phyloP scores from a whole-genome alignment of 2,797 vertebrate species.

The Eulemur albifrons region DNA sequence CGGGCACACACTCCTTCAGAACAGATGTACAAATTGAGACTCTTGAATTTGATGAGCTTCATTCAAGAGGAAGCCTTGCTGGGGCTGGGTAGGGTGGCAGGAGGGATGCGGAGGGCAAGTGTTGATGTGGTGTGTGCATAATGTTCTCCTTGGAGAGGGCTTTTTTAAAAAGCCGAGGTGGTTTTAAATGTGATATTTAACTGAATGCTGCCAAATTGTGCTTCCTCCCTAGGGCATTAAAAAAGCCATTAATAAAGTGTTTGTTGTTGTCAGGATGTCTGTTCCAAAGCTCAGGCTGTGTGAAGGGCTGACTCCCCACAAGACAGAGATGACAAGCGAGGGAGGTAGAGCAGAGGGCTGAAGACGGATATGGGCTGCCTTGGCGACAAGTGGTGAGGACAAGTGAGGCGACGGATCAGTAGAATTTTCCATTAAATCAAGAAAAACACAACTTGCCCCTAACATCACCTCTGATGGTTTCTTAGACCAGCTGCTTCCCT shows the following conservation, averaged over 20 bases:
- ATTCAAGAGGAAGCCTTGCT: not conserved
- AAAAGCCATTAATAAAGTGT: constrained; percentile 81
- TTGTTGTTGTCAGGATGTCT: constrained; percentile 78
- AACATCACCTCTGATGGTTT: constrained; percentile 86
- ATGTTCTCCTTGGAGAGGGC: constrained; percentile 38
- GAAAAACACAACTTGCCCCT: constrained; percentile 86
- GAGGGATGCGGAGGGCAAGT: not conserved
- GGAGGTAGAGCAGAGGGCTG: constrained; percentile 64
- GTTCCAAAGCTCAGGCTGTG: constrained; percentile 73
- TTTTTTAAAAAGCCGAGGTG: constrained; percentile 38
- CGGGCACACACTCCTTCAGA: not conserved
- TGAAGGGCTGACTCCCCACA: constrained; percentile 76
- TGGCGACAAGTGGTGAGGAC: constrained; percentile 78
- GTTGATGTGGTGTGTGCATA: rapidly evolving
- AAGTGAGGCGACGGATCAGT: constrained; percentile 78
- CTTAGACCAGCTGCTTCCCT: constrained; percentile 87
- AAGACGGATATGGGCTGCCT: constrained; percentile 73
- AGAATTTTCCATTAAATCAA: constrained; percentile 86
- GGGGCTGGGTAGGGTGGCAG: not conserved
- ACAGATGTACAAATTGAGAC: not conserved
- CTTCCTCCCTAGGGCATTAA: constrained; percentile 72
- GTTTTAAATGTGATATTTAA: constrained; percentile 75
- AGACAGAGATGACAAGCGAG: constrained; percentile 74
- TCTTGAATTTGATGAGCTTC: not conserved
- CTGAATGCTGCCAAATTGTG: constrained; percentile 73